These are phyloP conservation scores for Drosophila santomea DNA, from an alignment of 1,140 invertebrate species.

Conservation along the genomic window DNA sequence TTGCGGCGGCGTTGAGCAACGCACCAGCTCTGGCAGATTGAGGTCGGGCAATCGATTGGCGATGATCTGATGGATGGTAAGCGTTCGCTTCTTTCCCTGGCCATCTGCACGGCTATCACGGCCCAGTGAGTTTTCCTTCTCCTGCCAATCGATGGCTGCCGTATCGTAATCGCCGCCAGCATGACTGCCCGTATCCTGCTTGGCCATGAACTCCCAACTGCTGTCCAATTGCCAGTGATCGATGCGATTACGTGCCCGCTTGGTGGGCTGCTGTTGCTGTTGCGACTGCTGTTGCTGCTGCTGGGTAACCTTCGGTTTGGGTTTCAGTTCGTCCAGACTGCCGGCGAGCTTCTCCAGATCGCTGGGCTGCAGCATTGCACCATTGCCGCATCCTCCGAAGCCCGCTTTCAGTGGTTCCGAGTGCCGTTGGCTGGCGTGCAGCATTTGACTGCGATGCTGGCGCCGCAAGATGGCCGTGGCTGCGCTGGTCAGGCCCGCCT, in stretches of 20 bases:
- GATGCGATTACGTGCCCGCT: conserved; percentile 78
- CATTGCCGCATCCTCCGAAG: conserved; percentile 23
- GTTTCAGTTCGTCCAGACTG: conserved; percentile 81
- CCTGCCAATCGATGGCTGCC: conserved; percentile 62
- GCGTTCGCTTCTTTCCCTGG: conserved; percentile 85
- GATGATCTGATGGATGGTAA: conserved; percentile 91
- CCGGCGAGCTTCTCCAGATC: conserved; percentile 81
- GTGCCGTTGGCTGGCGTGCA: conserved; percentile 86
- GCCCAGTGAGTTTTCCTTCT: conserved; percentile 75
- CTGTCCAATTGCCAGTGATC: conserved; percentile 93
- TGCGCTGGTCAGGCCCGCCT: conserved; percentile 84
- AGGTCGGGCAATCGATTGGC: conserved; percentile 87
- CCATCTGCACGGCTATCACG: conserved; percentile 32
- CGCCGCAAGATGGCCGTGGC: conserved; percentile 84
- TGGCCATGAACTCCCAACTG: conserved; percentile 94
- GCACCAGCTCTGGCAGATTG: conserved; percentile 78
- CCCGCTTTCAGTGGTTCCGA: conserved; percentile 86
- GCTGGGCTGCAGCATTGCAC: conserved; percentile 56
- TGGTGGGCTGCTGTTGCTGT: conserved; percentile 51
- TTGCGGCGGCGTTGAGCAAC: conserved; percentile 69
- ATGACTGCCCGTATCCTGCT: conserved; percentile 74
- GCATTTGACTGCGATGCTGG: conserved; percentile 68
- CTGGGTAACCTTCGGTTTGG: conserved; percentile 66
- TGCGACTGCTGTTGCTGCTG: conserved; percentile 39
- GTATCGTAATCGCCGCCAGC: conserved; percentile 52